A percentile compares a stretch with the other conserved stretches of the same genome.
Evolutionary conservation across 1,140 invertebrate species (phyloP).

Genomic region (Drosophila watanabei): DNA sequence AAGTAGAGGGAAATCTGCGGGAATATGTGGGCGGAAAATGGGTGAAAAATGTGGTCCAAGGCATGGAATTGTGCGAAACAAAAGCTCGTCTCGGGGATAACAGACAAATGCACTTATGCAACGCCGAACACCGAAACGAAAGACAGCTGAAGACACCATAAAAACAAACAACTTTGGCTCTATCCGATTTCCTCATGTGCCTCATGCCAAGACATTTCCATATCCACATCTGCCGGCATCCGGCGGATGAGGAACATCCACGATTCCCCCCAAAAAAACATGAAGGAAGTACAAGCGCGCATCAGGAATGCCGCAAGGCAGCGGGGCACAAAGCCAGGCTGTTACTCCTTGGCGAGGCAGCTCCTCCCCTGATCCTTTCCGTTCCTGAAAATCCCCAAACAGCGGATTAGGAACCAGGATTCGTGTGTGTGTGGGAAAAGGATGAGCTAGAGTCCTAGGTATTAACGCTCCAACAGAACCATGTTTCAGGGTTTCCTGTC

Average conservation of each 20-base stretch:
- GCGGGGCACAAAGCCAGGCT: conserved; percentile 14
- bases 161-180: conserved; percentile 56
- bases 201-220: conserved; percentile 10
- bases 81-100: conserved; percentile 60
- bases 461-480: not conserved
- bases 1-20: not conserved
- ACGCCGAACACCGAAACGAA: conserved; percentile 32
- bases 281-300: conserved; percentile 29
- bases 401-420: conserved; percentile 9
- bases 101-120: conserved; percentile 82
- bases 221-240: conserved; percentile 17
- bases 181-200: conserved; percentile 47
- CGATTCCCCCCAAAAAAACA: conserved; percentile 4
- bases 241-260: not conserved
- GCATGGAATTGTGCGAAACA: conserved; percentile 35
- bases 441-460: not conserved
- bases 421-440: not conserved
- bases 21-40: not conserved
- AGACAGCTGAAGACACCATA: conserved; percentile 51
- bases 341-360: conserved; percentile 14
- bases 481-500: not conserved
- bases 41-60: not conserved
- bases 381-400: conserved; percentile 1
- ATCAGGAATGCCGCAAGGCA: conserved; percentile 17
- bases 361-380: not conserved